Evolutionary conservation across 1,140 invertebrate species (phyloP).

Genomic region (Drosophila burlai): DNA sequence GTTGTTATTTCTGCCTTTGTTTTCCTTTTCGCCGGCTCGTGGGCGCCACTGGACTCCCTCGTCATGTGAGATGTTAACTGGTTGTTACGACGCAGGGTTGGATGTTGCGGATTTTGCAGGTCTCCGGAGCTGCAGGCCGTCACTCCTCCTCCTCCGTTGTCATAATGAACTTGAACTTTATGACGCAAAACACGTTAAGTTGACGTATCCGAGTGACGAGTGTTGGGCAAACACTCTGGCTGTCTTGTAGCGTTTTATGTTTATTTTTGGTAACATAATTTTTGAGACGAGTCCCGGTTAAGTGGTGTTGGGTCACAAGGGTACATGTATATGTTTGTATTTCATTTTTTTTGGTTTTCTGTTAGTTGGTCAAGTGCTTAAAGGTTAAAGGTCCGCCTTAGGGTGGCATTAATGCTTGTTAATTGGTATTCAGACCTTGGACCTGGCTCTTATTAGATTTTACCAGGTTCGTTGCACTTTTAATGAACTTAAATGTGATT

Average conservation of each 20-base stretch:
- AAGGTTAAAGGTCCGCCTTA: slow-evolving; percentile 18
- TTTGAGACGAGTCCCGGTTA: slow-evolving; percentile 35
- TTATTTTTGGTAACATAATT: slow-evolving; percentile 45
- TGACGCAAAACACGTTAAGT: slow-evolving; percentile 80
- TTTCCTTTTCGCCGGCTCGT: slow-evolving; percentile 37
- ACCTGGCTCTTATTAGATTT: background rate
- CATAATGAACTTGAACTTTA: slow-evolving; percentile 83
- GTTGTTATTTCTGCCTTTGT: slow-evolving; percentile 45
- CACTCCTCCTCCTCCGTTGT: slow-evolving; percentile 24
- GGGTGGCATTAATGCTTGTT: background rate
- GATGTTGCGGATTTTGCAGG: slow-evolving; percentile 31
- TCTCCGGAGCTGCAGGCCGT: slow-evolving; percentile 28
- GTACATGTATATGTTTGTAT: slow-evolving; percentile 7
- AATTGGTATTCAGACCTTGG: slow-evolving; percentile 6
- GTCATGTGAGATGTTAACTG: slow-evolving; percentile 52
- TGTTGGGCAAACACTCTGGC: slow-evolving; percentile 46
- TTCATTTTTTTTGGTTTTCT: background rate
- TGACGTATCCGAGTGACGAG: slow-evolving; percentile 55
- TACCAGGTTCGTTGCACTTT: background rate
- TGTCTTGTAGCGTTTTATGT: slow-evolving; percentile 21
- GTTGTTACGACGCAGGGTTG: slow-evolving; percentile 18
- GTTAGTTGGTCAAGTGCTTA: slow-evolving; percentile 42
- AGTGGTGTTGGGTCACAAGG: slow-evolving; percentile 39
- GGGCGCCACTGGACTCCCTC: slow-evolving; percentile 43
- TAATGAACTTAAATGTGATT: background rate